Percentiles rank a stretch among this genome's conserved stretches.
Conservation (phyloP, 1,140 invertebrate species). For the Chlorops oryzae region DNA sequence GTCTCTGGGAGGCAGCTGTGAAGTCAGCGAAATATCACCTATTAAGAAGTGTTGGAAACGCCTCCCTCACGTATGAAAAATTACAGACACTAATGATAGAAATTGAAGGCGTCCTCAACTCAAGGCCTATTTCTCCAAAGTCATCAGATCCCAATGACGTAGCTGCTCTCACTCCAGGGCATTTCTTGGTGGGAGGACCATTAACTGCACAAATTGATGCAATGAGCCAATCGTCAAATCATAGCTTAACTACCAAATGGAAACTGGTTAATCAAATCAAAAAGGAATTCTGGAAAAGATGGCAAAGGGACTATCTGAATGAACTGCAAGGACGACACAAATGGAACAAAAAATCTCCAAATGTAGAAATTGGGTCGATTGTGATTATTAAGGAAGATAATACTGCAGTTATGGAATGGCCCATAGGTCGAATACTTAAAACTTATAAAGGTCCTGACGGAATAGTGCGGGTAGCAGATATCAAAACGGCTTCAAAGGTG, state of each 20-base stretch:
- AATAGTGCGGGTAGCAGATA: conserved; percentile 25
- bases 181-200: conserved; percentile 4
- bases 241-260: background rate
- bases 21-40: conserved; percentile 4
- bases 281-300: conserved; percentile 16
- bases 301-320: conserved; percentile 26
- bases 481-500: conserved; percentile 29
- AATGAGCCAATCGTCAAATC: background rate
- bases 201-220: background rate
- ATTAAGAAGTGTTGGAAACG: background rate
- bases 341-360: conserved; percentile 22
- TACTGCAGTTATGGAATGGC: conserved; percentile 36
- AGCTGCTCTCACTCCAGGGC: conserved; percentile 1
- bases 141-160: conserved; percentile 1
- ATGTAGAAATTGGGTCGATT: conserved; percentile 26
- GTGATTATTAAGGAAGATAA: conserved; percentile 43
- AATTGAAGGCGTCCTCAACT: conserved; percentile 5
- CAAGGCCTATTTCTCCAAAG: conserved; percentile 1
- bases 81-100: conserved; percentile 1
- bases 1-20: conserved; percentile 3
- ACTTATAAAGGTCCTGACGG: conserved; percentile 28
- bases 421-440: conserved; percentile 24
- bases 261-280: background rate
- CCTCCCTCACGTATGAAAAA: conserved; percentile 5
- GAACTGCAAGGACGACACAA: conserved; percentile 32